Conservation (phyloP, 1,140 invertebrate genomes). For the Dufourea novaeangliae region DNA sequence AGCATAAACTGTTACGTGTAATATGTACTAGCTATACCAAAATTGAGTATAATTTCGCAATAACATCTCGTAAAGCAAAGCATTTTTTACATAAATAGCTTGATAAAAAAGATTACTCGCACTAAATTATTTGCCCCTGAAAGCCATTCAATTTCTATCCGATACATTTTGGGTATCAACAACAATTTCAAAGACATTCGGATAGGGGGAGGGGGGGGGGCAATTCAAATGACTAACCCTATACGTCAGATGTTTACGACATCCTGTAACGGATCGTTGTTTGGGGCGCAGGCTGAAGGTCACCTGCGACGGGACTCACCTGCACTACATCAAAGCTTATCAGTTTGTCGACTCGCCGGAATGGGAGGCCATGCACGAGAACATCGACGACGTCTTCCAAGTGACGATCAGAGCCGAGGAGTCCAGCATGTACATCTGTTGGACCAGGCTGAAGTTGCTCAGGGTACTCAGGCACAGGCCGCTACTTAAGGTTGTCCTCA, state of each 20-base stretch:
- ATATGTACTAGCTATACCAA: too few relatives aligned
- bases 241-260: background rate
- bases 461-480: constrained; percentile 87
- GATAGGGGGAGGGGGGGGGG: too few relatives aligned
- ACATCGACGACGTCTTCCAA: constrained; percentile 90
- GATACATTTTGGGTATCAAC: too few relatives aligned
- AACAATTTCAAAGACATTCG: too few relatives aligned
- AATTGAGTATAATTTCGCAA: too few relatives aligned
- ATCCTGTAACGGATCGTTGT: background rate
- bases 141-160: too few relatives aligned
- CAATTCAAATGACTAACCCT: too few relatives aligned
- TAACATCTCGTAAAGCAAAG: too few relatives aligned
- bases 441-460: constrained; percentile 88
- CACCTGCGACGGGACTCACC: constrained; percentile 89
- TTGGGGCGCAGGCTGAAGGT: constrained; percentile 85
- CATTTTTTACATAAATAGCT: too few relatives aligned
- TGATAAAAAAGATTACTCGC: too few relatives aligned
- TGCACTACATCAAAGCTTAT: constrained; percentile 90
- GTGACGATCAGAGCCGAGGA: constrained; percentile 92
- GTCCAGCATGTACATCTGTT: constrained; percentile 89
- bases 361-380: constrained; percentile 90
- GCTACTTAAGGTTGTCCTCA: constrained; percentile 87
- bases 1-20: too few relatives aligned
- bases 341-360: constrained; percentile 94
- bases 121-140: too few relatives aligned